Evolutionary conservation across 1,140 invertebrate species (phyloP).

Genomic region (Drosophila willistoni): DNA sequence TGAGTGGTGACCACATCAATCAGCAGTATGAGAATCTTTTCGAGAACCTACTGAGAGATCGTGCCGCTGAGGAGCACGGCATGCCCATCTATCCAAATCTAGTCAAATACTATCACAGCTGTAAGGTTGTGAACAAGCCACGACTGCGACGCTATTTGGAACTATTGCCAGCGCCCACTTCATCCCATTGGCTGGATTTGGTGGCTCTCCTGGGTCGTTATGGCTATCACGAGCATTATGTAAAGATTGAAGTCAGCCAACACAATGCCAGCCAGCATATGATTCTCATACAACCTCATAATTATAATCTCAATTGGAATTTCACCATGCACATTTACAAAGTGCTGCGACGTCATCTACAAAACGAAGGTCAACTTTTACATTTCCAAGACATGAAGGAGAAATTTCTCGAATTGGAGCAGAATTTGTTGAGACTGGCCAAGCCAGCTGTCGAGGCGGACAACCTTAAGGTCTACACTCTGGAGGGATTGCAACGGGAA

Average conservation of each 20-base stretch:
- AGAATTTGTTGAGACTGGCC: slow-evolving; percentile 15
- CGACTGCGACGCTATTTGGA: slow-evolving; percentile 51
- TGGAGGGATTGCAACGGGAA: slow-evolving; percentile 40
- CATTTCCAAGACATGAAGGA: slow-evolving; percentile 20
- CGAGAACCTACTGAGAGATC: slow-evolving; percentile 18
- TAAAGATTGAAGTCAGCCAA: slow-evolving; percentile 51
- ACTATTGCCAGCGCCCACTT: slow-evolving; percentile 16
- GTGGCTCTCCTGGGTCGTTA: slow-evolving; percentile 55
- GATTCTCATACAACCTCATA: slow-evolving; percentile 56
- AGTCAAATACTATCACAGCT: slow-evolving; percentile 53
- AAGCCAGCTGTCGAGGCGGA: slow-evolving; percentile 31
- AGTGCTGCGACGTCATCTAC: slow-evolving; percentile 23
- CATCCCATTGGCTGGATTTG: slow-evolving; percentile 48
- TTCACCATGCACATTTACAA: slow-evolving; percentile 44
- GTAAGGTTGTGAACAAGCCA: slow-evolving; percentile 21
- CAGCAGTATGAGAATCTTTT: slow-evolving; percentile 49
- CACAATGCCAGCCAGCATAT: slow-evolving; percentile 59
- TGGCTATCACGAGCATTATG: slow-evolving; percentile 57
- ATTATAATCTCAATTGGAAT: slow-evolving; percentile 49
- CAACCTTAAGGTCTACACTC: slow-evolving; percentile 23
- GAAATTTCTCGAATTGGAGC: slow-evolving; percentile 34
- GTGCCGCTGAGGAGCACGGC: slow-evolving; percentile 17
- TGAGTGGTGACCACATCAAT: slow-evolving; percentile 52
- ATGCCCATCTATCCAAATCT: slow-evolving; percentile 52
- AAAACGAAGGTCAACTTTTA: slow-evolving; percentile 2